Evolutionary conservation across 2,113 vertebrate genomes (phyloP).

Genomic region (Engystomops pustulosus): DNA sequence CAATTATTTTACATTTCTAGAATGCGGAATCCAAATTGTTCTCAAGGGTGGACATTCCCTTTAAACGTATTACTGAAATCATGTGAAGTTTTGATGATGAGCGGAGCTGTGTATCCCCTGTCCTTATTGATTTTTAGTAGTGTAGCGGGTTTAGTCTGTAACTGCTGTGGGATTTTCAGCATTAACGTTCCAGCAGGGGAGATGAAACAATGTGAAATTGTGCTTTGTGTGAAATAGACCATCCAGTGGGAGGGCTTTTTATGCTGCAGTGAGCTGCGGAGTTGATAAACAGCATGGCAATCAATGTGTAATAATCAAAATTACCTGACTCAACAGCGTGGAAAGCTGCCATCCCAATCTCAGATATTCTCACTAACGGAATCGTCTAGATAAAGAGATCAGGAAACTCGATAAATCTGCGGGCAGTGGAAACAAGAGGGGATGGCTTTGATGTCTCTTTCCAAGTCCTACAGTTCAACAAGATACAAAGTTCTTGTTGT

Average conservation of each 20-base stretch:
- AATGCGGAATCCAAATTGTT: too few relatives aligned
- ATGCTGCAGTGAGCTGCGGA: slow-evolving; percentile 46
- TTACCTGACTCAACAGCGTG: slow-evolving; percentile 52
- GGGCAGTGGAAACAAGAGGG: not conserved
- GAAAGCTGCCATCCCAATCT: slow-evolving; percentile 47
- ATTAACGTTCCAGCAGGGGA: slow-evolving; percentile 33
- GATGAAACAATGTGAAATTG: slow-evolving; percentile 47
- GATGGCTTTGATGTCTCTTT: not conserved
- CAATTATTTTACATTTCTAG: too few relatives aligned
- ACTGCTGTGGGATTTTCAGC: not conserved
- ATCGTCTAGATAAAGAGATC: slow-evolving; percentile 58
- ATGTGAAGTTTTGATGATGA: slow-evolving; percentile 13
- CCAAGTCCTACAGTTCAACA: not conserved
- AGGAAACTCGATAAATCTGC: slow-evolving; percentile 48
- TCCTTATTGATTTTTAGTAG: slow-evolving; percentile 14
- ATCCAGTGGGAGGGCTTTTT: slow-evolving; percentile 29
- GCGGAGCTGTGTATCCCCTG: slow-evolving; percentile 1
- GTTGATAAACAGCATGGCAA: slow-evolving; percentile 48
- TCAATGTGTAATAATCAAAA: slow-evolving; percentile 58
- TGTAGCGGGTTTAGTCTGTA: not conserved
- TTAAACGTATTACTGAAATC: not conserved
- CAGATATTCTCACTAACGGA: slow-evolving; percentile 61
- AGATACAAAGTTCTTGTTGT: not conserved
- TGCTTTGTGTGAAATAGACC: not conserved
- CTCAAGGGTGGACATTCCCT: not conserved